These are phyloP conservation scores for Epinephelus malabaricus DNA, from an alignment of 2,797 vertebrate genomes.

Conservation along the genomic window DNA sequence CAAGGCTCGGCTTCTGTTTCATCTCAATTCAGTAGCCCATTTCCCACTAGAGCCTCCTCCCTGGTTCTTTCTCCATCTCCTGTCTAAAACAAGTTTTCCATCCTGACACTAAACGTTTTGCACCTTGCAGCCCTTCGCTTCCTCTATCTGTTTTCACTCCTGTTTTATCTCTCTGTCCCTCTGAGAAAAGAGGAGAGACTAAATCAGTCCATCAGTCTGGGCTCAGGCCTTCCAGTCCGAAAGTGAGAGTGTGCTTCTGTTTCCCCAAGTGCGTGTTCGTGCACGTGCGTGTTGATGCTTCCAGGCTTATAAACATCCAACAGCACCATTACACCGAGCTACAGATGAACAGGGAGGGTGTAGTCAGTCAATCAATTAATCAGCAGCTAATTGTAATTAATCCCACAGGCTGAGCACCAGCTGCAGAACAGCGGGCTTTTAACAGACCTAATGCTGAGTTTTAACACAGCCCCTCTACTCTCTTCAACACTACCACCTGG, in stretches of 20 bases:
- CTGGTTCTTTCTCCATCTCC: constrained; percentile 1
- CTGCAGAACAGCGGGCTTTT: constrained; percentile 57
- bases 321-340: constrained; percentile 21
- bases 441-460: constrained; percentile 47
- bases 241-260: constrained; percentile 8
- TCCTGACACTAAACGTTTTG: constrained; percentile 39
- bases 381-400: constrained; percentile 71
- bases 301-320: constrained; percentile 22
- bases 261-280: constrained; percentile 20
- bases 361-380: constrained; percentile 70
- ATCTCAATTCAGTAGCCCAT: constrained; percentile 55
- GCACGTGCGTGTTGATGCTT: constrained; percentile 15
- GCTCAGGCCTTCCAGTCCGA: constrained; percentile 22
- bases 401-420: constrained; percentile 71
- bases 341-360: constrained; percentile 33
- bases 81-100: constrained; percentile 28
- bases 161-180: neutral
- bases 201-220: constrained; percentile 17
- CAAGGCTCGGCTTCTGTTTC: constrained; percentile 59
- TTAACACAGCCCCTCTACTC: constrained; percentile 32
- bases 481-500: constrained; percentile 45
- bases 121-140: constrained; percentile 21
- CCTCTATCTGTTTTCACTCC: constrained; percentile 23
- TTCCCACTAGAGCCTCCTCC: constrained; percentile 27
- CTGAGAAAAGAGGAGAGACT: constrained; percentile 9